Evolutionary conservation across 2,113 vertebrate genomes (phyloP).

Genomic region (Isurus oxyrinchus): DNA sequence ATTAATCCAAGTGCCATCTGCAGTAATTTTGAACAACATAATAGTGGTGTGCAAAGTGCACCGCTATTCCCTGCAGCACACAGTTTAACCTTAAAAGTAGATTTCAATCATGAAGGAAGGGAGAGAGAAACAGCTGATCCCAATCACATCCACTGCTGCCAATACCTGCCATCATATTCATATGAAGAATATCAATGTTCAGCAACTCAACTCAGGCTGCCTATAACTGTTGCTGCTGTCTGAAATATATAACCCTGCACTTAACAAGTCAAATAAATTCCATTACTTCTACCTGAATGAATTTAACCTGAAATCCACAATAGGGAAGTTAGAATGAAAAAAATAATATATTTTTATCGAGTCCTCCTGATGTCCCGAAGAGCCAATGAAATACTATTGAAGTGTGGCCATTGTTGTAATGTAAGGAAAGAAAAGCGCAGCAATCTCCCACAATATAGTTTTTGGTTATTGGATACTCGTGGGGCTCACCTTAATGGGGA

Average conservation of each 20-base stretch:
- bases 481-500: neutral
- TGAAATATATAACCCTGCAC: neutral
- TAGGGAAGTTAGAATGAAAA: neutral
- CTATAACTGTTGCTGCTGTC: neutral
- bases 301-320: neutral
- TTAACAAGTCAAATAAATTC: neutral
- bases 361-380: neutral
- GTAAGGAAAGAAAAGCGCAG: neutral
- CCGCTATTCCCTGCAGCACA: neutral
- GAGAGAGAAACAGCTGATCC: neutral
- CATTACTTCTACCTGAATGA: neutral
- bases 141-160: neutral
- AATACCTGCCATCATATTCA: neutral
- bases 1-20: neutral
- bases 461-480: neutral
- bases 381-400: neutral
- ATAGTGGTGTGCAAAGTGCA: neutral
- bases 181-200: neutral
- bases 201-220: neutral
- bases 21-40: neutral
- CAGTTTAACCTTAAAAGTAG: neutral
- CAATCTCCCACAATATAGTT: neutral
- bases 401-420: neutral
- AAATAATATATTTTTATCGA: neutral
- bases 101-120: neutral